Conservation (phyloP, 1,140 invertebrate species). For the Platyura marginata region DNA sequence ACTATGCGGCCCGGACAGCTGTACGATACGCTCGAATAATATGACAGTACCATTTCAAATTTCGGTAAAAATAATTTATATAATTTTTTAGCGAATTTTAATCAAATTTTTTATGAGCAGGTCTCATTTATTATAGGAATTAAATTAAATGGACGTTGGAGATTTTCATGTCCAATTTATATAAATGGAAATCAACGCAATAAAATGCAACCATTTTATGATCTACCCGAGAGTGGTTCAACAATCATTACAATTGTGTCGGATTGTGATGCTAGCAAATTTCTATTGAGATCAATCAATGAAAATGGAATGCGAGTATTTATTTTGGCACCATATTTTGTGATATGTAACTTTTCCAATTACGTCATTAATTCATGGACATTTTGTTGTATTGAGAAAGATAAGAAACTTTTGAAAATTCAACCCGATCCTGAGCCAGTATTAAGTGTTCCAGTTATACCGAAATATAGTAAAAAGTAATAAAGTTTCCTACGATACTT, state of each 20-base stretch:
- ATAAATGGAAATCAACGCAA: neutral
- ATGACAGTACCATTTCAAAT: neutral
- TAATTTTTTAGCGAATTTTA: too few relatives aligned
- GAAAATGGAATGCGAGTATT: neutral
- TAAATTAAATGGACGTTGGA: conserved; percentile 7
- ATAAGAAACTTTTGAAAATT: too few relatives aligned
- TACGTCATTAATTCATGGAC: neutral
- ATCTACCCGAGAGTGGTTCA: neutral
- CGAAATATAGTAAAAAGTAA: too few relatives aligned
- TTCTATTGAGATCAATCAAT: neutral
- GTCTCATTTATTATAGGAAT: conserved; percentile 12
- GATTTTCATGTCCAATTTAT: conserved; percentile 11
- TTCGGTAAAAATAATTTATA: conserved; percentile 4
- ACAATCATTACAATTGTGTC: neutral
- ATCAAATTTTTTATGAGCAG: too few relatives aligned
- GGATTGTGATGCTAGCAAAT: neutral
- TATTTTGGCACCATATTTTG: neutral
- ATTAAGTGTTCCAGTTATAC: too few relatives aligned
- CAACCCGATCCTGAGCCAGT: too few relatives aligned
- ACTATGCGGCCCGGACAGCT: too few relatives aligned
- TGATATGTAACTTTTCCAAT: neutral
- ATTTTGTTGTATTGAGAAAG: neutral
- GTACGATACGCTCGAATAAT: conserved; percentile 3
- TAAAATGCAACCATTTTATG: neutral
- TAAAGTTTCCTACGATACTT: too few relatives aligned